Percentiles rank a stretch among this genome's conserved stretches.
Evolutionary conservation across 2,113 vertebrate genomes (phyloP).

Genomic region (Scytalopus superciliaris): DNA sequence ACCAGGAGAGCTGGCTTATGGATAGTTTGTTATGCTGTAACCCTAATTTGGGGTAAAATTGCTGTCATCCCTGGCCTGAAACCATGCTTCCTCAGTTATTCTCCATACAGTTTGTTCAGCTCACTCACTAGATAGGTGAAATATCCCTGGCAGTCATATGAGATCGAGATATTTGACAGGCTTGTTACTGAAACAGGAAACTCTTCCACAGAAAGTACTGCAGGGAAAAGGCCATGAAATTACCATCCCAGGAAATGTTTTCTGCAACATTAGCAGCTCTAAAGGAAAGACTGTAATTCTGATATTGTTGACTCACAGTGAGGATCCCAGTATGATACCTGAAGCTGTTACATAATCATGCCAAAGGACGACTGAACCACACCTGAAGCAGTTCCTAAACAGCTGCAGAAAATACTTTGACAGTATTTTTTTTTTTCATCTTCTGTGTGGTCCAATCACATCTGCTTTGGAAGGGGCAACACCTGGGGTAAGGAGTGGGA

Average conservation of each 20-base stretch:
- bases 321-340: neutral
- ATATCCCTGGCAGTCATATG: neutral
- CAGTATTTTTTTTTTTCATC: neutral
- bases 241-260: neutral
- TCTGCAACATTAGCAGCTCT: neutral
- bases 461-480: neutral
- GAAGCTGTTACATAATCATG: neutral
- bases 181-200: neutral
- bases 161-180: neutral
- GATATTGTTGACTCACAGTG: neutral
- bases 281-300: neutral
- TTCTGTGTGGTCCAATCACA: neutral
- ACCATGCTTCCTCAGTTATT: neutral
- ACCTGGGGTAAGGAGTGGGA: neutral
- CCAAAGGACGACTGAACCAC: neutral
- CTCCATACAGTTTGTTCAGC: neutral
- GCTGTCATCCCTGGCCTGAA: neutral
- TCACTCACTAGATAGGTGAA: neutral
- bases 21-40: neutral
- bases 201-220: neutral
- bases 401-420: neutral
- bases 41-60: neutral
- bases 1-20: neutral
- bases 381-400: neutral
- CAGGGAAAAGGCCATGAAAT: neutral